Conservation (phyloP, 2,797 vertebrate genomes). For the Erethizon dorsatum region DNA sequence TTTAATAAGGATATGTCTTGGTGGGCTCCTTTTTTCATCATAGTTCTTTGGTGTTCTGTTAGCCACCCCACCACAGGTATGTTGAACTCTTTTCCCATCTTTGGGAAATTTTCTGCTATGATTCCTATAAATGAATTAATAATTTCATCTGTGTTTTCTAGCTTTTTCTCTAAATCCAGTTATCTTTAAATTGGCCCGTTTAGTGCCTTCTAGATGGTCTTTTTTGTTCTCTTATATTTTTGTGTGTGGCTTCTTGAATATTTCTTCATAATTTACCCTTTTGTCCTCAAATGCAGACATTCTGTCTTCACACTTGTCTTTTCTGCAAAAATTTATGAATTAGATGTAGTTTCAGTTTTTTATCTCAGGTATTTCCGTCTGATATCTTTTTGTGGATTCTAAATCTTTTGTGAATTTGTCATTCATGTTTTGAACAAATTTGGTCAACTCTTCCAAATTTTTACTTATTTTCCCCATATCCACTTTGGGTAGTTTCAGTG, state of each 20-base stretch:
- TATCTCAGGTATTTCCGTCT: background rate
- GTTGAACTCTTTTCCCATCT: background rate
- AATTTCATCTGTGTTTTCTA: background rate
- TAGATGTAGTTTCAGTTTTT: background rate
- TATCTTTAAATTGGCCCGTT: background rate
- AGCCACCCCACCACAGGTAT: background rate
- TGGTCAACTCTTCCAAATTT: background rate
- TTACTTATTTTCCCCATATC: background rate
- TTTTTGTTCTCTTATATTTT: background rate
- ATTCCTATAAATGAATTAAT: background rate
- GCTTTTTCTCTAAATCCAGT: background rate
- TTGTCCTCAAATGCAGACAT: background rate
- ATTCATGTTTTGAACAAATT: background rate
- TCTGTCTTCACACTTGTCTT: background rate
- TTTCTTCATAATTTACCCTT: background rate
- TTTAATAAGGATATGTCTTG: background rate
- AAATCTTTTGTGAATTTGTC: background rate
- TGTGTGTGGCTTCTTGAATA: background rate
- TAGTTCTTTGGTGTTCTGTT: background rate
- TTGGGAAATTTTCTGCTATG: background rate
- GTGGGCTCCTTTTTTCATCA: background rate
- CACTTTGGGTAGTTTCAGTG: background rate
- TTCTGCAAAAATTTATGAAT: background rate
- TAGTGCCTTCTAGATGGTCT: background rate
- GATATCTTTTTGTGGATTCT: background rate